A percentile compares a stretch with the other conserved stretches of the same genome.
phyloP scores from a whole-genome alignment of 2,888 invertebrate genomes.

The Drymonia ruficornis region DNA sequence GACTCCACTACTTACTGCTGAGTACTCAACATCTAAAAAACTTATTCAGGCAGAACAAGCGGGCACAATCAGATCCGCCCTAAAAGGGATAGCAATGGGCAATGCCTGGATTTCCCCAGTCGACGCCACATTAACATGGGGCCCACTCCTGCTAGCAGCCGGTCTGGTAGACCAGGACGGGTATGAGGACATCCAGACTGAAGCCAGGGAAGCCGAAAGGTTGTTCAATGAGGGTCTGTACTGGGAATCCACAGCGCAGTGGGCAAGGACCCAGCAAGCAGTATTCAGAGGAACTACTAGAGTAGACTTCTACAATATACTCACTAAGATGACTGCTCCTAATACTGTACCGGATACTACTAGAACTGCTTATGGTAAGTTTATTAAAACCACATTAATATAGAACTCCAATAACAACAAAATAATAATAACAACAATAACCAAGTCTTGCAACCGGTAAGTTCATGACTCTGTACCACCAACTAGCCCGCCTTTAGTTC shows the following conservation, averaged over 20 bases:
- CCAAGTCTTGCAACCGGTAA: too few species aligned
- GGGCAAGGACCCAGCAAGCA: slow-evolving; percentile 86
- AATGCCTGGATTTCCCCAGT: slow-evolving; percentile 96
- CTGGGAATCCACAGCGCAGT: slow-evolving; percentile 85
- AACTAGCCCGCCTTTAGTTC: too few species aligned
- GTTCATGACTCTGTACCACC: too few species aligned
- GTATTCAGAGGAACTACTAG: slow-evolving; percentile 85
- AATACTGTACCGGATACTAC: slow-evolving; percentile 43
- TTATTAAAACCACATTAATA: too few species aligned
- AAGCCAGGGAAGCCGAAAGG: slow-evolving; percentile 83
- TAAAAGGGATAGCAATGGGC: slow-evolving; percentile 92
- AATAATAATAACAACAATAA: too few species aligned
- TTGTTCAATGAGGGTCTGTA: slow-evolving; percentile 85
- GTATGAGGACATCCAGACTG: slow-evolving; percentile 81
- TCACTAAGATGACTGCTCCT: slow-evolving; percentile 74
- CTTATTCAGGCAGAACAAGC: slow-evolving; percentile 84
- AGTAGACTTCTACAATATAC: slow-evolving; percentile 94
- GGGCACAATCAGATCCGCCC: slow-evolving; percentile 87
- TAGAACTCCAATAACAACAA: too few species aligned
- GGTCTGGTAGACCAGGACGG: slow-evolving; percentile 90
- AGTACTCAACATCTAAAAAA: too few species aligned
- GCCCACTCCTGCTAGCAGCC: slow-evolving; percentile 89
- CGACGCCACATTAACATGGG: slow-evolving; percentile 94
- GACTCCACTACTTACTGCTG: too few species aligned
- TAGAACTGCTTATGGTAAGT: slow-evolving; percentile 47